These are phyloP conservation scores for Monodelphis domestica DNA, from an alignment of 2,797 vertebrate species.

Conservation along the genomic window DNA sequence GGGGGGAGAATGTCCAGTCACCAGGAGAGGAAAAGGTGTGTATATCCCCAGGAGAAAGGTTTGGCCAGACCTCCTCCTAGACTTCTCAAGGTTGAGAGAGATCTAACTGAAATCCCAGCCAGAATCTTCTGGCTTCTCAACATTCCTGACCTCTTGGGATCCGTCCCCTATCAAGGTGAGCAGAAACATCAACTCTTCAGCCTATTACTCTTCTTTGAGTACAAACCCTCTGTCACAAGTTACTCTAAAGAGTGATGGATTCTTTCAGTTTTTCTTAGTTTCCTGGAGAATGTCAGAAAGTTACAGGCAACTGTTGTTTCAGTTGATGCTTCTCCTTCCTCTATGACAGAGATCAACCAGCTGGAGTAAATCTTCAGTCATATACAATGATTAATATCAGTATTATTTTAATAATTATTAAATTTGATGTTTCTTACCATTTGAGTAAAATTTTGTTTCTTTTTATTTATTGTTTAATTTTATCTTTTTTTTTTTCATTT, in stretches of 20 bases:
- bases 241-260: conserved; percentile 32
- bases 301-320: neutral
- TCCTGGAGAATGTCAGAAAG: conserved; percentile 25
- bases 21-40: too few species aligned
- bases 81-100: too few species aligned
- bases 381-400: conserved; percentile 49
- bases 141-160: too few species aligned
- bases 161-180: too few species aligned
- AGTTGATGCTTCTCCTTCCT: neutral
- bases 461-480: conserved; percentile 47
- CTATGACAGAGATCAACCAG: neutral
- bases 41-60: too few species aligned
- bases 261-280: conserved; percentile 10
- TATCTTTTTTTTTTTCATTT: conserved; percentile 44
- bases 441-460: conserved; percentile 40
- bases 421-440: conserved; percentile 37
- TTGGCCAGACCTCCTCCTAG: too few species aligned
- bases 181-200: too few species aligned
- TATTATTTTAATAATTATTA: conserved; percentile 20
- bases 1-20: too few species aligned
- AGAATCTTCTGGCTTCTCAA: too few species aligned
- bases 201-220: too few species aligned
- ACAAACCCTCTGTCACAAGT: too few species aligned
- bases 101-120: too few species aligned
- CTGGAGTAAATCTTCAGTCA: conserved; percentile 2